Evolutionary conservation across 2,797 vertebrate genomes (phyloP).

Genomic region (Sylvia borin): DNA sequence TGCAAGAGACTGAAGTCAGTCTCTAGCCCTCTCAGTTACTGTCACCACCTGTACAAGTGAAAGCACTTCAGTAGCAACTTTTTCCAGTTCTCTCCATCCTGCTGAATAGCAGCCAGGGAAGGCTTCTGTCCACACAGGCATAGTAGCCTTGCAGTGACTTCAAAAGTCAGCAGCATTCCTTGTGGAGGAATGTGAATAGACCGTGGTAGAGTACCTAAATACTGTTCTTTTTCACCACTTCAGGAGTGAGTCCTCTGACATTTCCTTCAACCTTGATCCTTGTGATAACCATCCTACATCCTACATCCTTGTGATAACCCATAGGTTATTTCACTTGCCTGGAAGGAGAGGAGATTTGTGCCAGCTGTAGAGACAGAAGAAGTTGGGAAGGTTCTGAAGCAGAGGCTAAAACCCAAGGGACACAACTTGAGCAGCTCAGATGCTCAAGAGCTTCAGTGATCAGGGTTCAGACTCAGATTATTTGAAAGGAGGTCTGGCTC

Average conservation of each 20-base stretch:
- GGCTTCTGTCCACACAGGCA: neutral
- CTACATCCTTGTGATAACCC: neutral
- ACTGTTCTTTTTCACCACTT: neutral
- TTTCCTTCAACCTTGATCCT: neutral
- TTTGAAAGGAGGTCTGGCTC: neutral
- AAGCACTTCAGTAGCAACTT: neutral
- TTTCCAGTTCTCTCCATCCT: neutral
- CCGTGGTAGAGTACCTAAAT: neutral
- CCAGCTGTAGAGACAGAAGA: neutral
- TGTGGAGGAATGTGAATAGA: neutral
- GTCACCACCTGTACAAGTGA: accelerated
- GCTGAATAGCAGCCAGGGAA: neutral
- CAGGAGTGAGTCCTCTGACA: neutral
- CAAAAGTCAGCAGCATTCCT: neutral
- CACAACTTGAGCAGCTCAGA: neutral
- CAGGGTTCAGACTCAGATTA: neutral
- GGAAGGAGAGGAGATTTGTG: neutral
- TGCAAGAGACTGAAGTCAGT: neutral
- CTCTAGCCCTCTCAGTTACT: neutral
- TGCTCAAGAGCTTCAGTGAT: neutral
- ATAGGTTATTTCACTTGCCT: neutral
- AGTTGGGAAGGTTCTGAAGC: neutral
- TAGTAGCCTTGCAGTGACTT: neutral
- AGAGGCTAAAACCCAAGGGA: neutral
- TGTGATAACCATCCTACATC: neutral